These are phyloP conservation scores for Galerucella pusilla DNA, from an alignment of 2,888 invertebrate species.

Conservation along the genomic window DNA sequence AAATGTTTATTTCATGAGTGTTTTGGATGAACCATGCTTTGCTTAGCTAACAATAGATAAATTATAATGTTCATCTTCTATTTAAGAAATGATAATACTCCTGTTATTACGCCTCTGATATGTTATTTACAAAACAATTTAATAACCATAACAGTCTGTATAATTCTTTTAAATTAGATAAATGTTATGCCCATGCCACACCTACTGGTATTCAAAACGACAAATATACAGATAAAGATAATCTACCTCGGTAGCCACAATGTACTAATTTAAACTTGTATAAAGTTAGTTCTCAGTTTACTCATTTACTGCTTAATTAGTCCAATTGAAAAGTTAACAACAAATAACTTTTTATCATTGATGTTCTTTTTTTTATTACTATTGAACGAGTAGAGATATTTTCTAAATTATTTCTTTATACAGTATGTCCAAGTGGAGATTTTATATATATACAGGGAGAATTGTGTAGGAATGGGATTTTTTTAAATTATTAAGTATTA, in stretches of 20 bases:
- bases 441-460: not conserved
- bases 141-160: not conserved
- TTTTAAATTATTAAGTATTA: too few species aligned
- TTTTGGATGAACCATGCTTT: too few species aligned
- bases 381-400: not conserved
- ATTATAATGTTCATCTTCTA: not conserved
- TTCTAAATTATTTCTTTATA: not conserved
- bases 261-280: not conserved
- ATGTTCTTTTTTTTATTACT: conserved; percentile 3
- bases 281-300: conserved; percentile 17
- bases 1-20: too few species aligned
- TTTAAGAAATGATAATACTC: not conserved
- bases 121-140: conserved; percentile 2
- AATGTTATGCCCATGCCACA: conserved; percentile 5
- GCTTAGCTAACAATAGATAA: not conserved
- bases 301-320: conserved; percentile 19
- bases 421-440: not conserved
- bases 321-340: conserved; percentile 21
- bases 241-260: not conserved
- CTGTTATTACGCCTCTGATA: not conserved
- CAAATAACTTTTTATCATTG: conserved; percentile 9
- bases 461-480: not conserved
- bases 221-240: not conserved
- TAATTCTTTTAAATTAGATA: conserved; percentile 3
- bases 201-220: not conserved